A percentile compares a stretch with the other conserved stretches of the same genome.
These are phyloP conservation scores for Lerema accius DNA, from an alignment of 1,140 invertebrate genomes.

Conservation along the genomic window DNA sequence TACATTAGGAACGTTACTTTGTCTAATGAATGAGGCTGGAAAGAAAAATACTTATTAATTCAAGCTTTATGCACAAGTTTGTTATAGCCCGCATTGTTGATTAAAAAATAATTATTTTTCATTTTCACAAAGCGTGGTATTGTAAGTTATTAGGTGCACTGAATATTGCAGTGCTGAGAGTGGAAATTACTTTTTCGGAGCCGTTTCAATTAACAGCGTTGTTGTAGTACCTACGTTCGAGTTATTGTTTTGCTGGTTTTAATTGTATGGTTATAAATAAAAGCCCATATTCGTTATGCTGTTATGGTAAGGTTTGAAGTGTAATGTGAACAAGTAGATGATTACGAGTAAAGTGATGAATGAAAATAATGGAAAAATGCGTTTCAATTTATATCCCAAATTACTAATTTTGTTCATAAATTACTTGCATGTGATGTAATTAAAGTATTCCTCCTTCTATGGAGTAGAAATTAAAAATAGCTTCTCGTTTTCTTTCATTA, in stretches of 20 bases:
- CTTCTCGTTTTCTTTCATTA: too few species aligned
- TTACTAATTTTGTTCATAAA: too few species aligned
- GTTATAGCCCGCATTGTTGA: conserved; percentile 4
- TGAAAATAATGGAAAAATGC: too few species aligned
- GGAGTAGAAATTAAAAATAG: too few species aligned
- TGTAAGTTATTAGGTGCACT: conserved; percentile 11
- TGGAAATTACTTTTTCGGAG: not conserved
- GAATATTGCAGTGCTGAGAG: not conserved
- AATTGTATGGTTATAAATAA: not conserved
- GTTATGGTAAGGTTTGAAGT: too few species aligned
- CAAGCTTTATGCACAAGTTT: conserved; percentile 1
- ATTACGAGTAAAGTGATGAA: too few species aligned
- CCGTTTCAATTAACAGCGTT: too few species aligned
- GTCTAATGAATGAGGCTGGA: conserved; percentile 11
- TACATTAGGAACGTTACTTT: conserved; percentile 39
- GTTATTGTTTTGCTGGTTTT: not conserved
- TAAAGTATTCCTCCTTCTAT: too few species aligned
- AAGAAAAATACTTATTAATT: conserved; percentile 7
- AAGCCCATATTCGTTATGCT: not conserved
- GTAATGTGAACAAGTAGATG: too few species aligned
- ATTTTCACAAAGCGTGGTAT: not conserved
- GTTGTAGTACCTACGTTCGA: too few species aligned
- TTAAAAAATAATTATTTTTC: conserved; percentile 23
- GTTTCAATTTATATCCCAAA: too few species aligned
- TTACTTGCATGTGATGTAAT: too few species aligned